Evolutionary conservation across 2,888 invertebrate genomes (phyloP).

Genomic region (Argynnis bischoffii): DNA sequence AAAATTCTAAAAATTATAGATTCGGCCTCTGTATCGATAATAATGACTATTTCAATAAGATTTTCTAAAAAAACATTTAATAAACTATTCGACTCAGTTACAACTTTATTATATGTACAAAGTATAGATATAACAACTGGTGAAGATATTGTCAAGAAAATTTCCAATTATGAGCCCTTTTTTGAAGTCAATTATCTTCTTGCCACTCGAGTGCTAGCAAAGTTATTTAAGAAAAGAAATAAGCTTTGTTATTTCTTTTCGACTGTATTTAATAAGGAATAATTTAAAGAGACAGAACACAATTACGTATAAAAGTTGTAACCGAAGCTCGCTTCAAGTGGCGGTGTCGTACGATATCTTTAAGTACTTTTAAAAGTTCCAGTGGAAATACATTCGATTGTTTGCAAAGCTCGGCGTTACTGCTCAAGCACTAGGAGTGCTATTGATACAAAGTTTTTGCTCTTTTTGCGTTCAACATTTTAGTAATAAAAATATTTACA

Average conservation of each 20-base stretch:
- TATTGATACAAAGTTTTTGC: too few relatives aligned
- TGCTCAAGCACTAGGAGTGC: background rate
- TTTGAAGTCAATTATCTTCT: background rate
- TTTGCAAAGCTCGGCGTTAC: background rate
- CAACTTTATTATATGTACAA: too few relatives aligned
- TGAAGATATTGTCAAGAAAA: background rate
- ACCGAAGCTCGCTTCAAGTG: background rate
- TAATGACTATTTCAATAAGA: too few relatives aligned
- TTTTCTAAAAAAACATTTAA: too few relatives aligned
- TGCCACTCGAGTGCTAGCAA: constrained; percentile 1
- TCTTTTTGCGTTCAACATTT: too few relatives aligned
- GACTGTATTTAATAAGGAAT: constrained; percentile 1
- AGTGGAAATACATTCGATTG: background rate
- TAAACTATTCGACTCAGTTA: too few relatives aligned
- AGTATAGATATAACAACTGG: too few relatives aligned
- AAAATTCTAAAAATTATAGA: too few relatives aligned
- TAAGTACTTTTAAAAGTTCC: background rate
- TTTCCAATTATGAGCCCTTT: background rate
- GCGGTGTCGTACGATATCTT: background rate
- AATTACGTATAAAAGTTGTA: background rate
- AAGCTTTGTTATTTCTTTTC: background rate
- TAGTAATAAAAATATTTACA: too few relatives aligned
- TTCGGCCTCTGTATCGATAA: too few relatives aligned
- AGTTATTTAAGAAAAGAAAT: background rate
- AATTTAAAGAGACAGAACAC: background rate